Evolutionary conservation across 1,140 invertebrate species (phyloP).

Genomic region (Dinoponera quadriceps): DNA sequence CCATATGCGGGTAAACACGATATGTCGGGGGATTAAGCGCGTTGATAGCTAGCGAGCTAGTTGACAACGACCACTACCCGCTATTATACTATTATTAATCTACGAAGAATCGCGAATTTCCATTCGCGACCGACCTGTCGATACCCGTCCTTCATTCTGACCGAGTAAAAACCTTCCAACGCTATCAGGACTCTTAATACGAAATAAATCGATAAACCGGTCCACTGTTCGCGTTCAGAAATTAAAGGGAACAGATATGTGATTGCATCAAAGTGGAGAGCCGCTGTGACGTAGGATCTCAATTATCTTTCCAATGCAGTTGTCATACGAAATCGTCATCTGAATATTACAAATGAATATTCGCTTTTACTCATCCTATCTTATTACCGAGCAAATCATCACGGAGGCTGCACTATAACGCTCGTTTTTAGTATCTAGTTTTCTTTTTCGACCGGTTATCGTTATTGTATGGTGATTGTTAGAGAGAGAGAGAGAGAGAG

Average conservation of each 20-base stretch:
- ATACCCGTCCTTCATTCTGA: background rate
- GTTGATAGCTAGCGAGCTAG: conserved; percentile 1
- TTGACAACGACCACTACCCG: background rate
- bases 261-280: background rate
- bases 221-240: background rate
- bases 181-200: background rate
- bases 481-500: too few relatives aligned
- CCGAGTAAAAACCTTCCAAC: background rate
- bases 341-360: too few relatives aligned
- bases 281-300: too few relatives aligned
- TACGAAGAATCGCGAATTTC: background rate
- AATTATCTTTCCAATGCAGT: too few relatives aligned
- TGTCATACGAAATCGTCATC: too few relatives aligned
- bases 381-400: too few relatives aligned
- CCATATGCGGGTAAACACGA: conserved; percentile 41
- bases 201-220: background rate
- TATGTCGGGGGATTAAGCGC: conserved; percentile 23
- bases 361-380: too few relatives aligned
- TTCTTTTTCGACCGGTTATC: too few relatives aligned
- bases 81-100: conserved; percentile 3
- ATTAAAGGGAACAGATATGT: background rate
- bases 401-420: too few relatives aligned
- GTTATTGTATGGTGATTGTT: too few relatives aligned
- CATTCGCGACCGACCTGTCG: background rate
- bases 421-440: too few relatives aligned